These are phyloP conservation scores for Sericinus montela DNA, from an alignment of 2,888 invertebrate species.

Conservation along the genomic window DNA sequence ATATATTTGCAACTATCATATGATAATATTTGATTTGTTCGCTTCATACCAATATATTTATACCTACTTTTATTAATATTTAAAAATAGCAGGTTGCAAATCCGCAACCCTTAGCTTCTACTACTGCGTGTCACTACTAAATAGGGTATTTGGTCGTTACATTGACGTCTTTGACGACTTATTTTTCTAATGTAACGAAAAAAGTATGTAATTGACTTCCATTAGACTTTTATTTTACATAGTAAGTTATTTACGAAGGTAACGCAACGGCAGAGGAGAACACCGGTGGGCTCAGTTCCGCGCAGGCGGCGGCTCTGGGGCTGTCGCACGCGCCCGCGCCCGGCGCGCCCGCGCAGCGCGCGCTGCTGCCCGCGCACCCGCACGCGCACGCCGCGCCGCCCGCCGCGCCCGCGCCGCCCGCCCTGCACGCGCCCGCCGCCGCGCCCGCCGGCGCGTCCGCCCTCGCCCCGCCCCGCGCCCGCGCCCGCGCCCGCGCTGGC, in stretches of 20 bases:
- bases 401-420: slow-evolving; percentile 51
- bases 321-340: slow-evolving; percentile 61
- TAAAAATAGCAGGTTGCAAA: too few relatives aligned
- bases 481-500: slow-evolving; percentile 29
- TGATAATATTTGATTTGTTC: too few relatives aligned
- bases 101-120: too few relatives aligned
- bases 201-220: too few relatives aligned
- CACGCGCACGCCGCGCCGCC: slow-evolving; percentile 54
- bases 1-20: too few relatives aligned
- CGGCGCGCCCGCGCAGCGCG: slow-evolving; percentile 45
- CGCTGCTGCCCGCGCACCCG: slow-evolving; percentile 46
- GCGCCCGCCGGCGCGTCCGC: slow-evolving; percentile 37
- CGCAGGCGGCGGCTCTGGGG: slow-evolving; percentile 67
- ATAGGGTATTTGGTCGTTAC: too few relatives aligned
- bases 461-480: slow-evolving; percentile 29
- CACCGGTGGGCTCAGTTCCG: slow-evolving; percentile 52
- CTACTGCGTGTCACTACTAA: too few relatives aligned
- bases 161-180: too few relatives aligned
- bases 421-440: slow-evolving; percentile 28
- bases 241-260: neutral
- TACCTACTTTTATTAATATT: too few relatives aligned
- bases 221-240: too few relatives aligned
- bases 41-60: too few relatives aligned
- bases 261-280: slow-evolving; percentile 24
- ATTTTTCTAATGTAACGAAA: too few relatives aligned